Evolutionary conservation across 2,797 vertebrate genomes (phyloP).

Genomic region (Etheostoma perlongum): DNA sequence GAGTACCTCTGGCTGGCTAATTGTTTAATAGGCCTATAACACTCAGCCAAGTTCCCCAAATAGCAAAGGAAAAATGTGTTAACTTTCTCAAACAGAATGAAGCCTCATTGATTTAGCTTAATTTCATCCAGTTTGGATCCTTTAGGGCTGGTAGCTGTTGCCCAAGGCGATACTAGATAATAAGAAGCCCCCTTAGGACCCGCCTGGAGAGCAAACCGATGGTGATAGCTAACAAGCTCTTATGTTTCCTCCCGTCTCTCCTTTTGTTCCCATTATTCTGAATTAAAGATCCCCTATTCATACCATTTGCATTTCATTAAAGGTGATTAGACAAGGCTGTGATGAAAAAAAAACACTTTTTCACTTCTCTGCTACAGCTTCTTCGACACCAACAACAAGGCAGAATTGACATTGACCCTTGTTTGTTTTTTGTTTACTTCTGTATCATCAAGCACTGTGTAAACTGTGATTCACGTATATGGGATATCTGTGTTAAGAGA

Average conservation of each 20-base stretch:
- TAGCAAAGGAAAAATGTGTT: conserved; percentile 30
- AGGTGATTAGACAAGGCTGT: conserved; percentile 63
- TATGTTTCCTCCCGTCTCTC: conserved; percentile 52
- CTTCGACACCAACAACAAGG: conserved; percentile 45
- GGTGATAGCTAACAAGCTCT: conserved; percentile 69
- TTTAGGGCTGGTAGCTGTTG: conserved; percentile 55
- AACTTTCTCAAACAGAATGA: conserved; percentile 66
- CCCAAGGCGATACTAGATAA: conserved; percentile 69
- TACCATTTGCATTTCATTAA: conserved; percentile 78
- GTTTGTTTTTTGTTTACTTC: conserved; percentile 27
- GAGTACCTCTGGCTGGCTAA: conserved; percentile 34
- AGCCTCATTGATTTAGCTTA: conserved; percentile 67
- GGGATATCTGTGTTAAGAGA: conserved; percentile 8
- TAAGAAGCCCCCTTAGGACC: conserved; percentile 71
- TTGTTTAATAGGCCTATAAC: conserved; percentile 52
- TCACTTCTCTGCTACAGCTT: conserved; percentile 17
- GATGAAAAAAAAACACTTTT: conserved; percentile 23
- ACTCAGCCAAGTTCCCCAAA: not conserved
- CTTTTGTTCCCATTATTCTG: conserved; percentile 74
- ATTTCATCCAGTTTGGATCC: conserved; percentile 51
- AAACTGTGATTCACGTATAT: conserved; percentile 19
- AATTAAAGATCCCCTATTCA: conserved; percentile 74
- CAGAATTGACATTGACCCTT: conserved; percentile 33
- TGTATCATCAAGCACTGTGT: conserved; percentile 14
- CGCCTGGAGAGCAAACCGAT: conserved; percentile 55